Evolutionary conservation across 1,140 invertebrate species (phyloP), one percentile per base, ranked within the genome.

Genomic region (Dendroctonus valens): DNA sequence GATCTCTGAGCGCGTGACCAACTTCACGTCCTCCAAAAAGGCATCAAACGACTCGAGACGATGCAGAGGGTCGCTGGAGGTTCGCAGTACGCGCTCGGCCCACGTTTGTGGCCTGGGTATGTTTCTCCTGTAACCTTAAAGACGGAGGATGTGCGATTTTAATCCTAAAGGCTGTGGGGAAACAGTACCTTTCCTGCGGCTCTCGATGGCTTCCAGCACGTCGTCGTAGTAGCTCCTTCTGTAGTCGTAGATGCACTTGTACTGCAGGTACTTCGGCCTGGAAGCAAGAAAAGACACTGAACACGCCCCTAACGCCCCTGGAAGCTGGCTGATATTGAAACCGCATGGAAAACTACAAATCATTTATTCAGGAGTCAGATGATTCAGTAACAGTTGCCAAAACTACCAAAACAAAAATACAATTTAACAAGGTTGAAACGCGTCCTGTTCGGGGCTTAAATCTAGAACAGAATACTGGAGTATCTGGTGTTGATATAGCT

Each of bases 191-290:
- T 82, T 83, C 73, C 88, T 84, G 52, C 89, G 83, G 72, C 87
- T 85, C 73, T 92, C 87, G 76, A 92, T 78, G 77, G 87, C 92
- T 71, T 89, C 87, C 73, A 92, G 90, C 38, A 90, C 84, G 72
- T 92, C 89, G 75, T 92, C 85, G 76, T 93, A 93, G 77, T 93
- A 93, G 78, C 89, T 91, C 77, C 86, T 83, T 77, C 87, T 85
- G 79, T 91, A 93, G 73, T 91, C 87, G 78, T 91, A 91, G 75
- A 91, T 81, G 74, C 91, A 92, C 69, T 83, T 84, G 79, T 92
- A 93, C 77, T 91, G 89, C 3, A 90, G 83, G 78, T 87, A 87
- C 72, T 87, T 84, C 41, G 89, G 89, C 74, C 87, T 88, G 77
- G 73, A 83, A 82, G 65, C 42, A 8, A 15, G n/a, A 26, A 26